These are phyloP conservation scores for Deroplatys truncata DNA, from an alignment of 2,888 invertebrate species.

Conservation along the genomic window DNA sequence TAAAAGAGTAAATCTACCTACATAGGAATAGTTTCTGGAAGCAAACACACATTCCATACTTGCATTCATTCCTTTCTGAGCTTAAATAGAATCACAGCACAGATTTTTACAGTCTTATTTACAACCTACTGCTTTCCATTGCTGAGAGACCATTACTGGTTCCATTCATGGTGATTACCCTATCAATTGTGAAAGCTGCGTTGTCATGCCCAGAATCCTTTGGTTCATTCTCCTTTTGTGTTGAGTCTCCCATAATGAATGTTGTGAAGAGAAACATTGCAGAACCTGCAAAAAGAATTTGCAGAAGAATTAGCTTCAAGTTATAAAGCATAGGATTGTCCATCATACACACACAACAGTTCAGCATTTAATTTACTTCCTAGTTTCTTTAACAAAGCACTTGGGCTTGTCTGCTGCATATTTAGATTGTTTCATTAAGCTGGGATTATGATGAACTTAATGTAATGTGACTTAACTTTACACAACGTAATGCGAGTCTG, in stretches of 20 bases:
- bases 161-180: conserved; percentile 20
- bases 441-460: too few species aligned
- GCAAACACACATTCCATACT: not conserved
- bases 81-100: not conserved
- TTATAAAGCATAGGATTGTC: not conserved
- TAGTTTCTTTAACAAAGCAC: too few species aligned
- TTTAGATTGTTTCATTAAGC: too few species aligned
- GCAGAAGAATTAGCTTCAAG: not conserved
- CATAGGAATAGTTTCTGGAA: not conserved
- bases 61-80: not conserved
- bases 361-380: too few species aligned
- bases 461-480: too few species aligned
- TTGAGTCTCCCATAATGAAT: conserved; percentile 71
- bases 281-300: conserved; percentile 57
- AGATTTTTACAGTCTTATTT: not conserved
- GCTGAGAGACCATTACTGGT: not conserved
- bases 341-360: too few species aligned
- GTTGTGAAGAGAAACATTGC: conserved; percentile 76
- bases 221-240: conserved; percentile 33
- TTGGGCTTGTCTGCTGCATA: too few species aligned
- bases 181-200: conserved; percentile 46
- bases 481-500: too few species aligned
- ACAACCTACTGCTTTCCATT: conserved; percentile 22
- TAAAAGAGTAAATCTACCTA: not conserved
- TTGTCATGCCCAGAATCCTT: conserved; percentile 51